These are phyloP conservation scores for Margaritifera margaritifera DNA, from an alignment of 2,888 invertebrate species.

Conservation along the genomic window DNA sequence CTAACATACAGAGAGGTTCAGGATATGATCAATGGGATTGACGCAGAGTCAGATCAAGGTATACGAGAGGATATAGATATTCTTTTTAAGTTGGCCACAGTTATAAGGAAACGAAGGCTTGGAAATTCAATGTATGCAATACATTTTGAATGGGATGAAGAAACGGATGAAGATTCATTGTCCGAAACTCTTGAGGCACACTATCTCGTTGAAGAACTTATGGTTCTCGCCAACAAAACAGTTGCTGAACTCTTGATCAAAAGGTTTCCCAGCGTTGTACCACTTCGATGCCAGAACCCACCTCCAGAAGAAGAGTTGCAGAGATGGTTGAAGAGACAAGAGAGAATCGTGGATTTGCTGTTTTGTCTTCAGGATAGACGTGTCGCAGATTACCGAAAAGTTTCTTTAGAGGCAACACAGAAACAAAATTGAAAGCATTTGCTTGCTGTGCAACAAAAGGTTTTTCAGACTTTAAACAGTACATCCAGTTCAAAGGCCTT, in stretches of 20 bases:
- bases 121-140: conserved; percentile 32
- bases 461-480: no score
- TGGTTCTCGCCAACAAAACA: no score
- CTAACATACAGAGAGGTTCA: conserved; percentile 48
- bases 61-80: conserved; percentile 9
- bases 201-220: conserved; percentile 44
- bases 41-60: no score
- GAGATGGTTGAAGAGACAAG: conserved; percentile 27
- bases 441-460: no score
- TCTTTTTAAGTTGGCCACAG: conserved; percentile 24
- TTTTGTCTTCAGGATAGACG: conserved; percentile 29
- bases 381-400: background rate
- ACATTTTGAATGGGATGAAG: conserved; percentile 26
- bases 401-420: no score
- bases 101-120: conserved; percentile 25
- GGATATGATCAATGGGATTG: conserved; percentile 24
- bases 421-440: no score
- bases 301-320: conserved; percentile 30
- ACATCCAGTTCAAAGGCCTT: no score
- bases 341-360: conserved; percentile 24
- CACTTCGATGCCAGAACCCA: conserved; percentile 41
- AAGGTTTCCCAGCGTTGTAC: conserved; percentile 24
- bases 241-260: conserved; percentile 23
- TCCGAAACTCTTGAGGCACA: conserved; percentile 33
- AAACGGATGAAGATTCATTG: conserved; percentile 11